Evolutionary conservation across 1,140 invertebrate species (phyloP), one percentile per base, ranked within the genome.

Genomic region (Camponotus vicinus): DNA sequence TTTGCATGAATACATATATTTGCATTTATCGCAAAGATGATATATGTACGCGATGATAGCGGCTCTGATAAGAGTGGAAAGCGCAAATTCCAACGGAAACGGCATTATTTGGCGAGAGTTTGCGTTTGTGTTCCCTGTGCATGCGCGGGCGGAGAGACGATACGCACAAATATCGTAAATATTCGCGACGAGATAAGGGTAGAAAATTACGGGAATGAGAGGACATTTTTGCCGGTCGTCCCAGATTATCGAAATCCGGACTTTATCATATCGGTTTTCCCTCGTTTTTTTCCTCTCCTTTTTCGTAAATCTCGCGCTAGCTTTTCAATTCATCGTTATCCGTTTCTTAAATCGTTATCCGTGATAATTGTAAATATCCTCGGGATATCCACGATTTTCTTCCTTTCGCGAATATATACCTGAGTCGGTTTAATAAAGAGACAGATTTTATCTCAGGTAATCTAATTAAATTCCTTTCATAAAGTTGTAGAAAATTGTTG

Each of bases 81-180:
- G 9, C 32, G 40, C 32, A 75, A 45, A 70, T 42, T 67, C 42
- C 0, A 27, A 57, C 34, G 18, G 27, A 15, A 32, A 3, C 55
- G 21, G 27, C 37, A 49, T 83, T 83, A 57, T 83, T 83, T 83
- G 55, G 67, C 21, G 67, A 8, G 67, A 45, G 67, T 34, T 15
- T 27, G 42, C 21, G 15, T 34, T 9, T 15, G 13, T n/a, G 42
- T 27, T 21, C 49, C 11, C 15, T 13, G 45, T 18, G 21, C 3
- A 37, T 15, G 45, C 18, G 21, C 3, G 52, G 49, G 15, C 40
- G 40, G 37, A 27, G 27, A 45, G 21, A 8, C 0, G 15, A 55
- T n/a, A 27, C n/a, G 11, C 55, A 63, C 59, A 70, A 89, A 77
- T 71, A 70, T 76, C 59, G 42, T 86, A 89, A 89, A 88, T 76